These are phyloP conservation scores for Mimachlamys varia DNA, from an alignment of 2,888 invertebrate genomes.

Conservation along the genomic window DNA sequence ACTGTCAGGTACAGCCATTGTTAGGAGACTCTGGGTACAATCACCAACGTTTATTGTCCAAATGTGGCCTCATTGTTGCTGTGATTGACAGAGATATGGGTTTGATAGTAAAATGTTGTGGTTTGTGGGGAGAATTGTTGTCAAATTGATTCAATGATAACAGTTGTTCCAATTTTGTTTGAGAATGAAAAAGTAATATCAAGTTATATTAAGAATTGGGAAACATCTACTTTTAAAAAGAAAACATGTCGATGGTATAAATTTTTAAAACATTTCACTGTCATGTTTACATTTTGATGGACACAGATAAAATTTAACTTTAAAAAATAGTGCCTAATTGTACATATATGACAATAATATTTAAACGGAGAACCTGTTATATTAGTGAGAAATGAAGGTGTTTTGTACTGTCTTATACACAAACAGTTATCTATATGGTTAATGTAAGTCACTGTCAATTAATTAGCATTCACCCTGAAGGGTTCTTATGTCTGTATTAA, in stretches of 20 bases:
- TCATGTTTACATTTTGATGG: not conserved
- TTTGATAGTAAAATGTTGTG: not conserved
- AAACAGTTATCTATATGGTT: not conserved
- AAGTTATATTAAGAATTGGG: not conserved
- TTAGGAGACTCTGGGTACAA: not conserved
- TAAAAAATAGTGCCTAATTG: too few relatives aligned
- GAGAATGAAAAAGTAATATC: not conserved
- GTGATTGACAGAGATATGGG: not conserved
- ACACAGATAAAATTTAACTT: not conserved
- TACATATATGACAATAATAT: too few relatives aligned
- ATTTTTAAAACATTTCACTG: too few relatives aligned
- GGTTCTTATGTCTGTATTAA: not conserved
- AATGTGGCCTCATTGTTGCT: not conserved
- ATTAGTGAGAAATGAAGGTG: not conserved
- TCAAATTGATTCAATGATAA: not conserved
- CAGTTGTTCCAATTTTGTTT: not conserved
- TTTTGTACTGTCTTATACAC: too few relatives aligned
- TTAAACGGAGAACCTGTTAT: not conserved
- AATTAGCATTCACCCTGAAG: not conserved
- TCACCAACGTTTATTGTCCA: not conserved
- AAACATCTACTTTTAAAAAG: not conserved
- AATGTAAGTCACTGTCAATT: not conserved
- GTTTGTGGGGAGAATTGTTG: not conserved
- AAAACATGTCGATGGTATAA: too few relatives aligned
- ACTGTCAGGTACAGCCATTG: conserved; percentile 1